Evolutionary conservation across 2,113 vertebrate genomes (phyloP), one percentile per base, ranked within the genome.

Genomic region (Collichthys lucidus): DNA sequence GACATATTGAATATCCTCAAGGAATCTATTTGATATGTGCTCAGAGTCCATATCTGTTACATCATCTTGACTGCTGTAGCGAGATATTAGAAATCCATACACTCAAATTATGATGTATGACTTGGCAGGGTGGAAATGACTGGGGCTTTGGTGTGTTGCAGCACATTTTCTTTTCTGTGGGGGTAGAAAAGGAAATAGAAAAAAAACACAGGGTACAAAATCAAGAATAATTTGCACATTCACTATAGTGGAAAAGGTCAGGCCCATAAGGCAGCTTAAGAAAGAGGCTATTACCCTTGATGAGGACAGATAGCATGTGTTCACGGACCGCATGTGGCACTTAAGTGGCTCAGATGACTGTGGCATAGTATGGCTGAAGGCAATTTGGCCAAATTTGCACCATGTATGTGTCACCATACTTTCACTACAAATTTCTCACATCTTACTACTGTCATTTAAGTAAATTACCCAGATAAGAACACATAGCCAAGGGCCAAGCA

Each of bases 11-110:
- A 89, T 90, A 82, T 91, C 84, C 79, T 78, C 47, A 59, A 85
- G 86, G 83, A 81, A 70, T 78, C 57, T 85, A 83, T 87, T 87
- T 89, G 78, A 90, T 90, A 84, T 88, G 80, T 88, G 88, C 89
- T 92, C 84, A 82, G 88, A 83, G 85, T 85, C 86, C 83, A 87
- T 91, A 88, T 91, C 88, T 89, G 86, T 88, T 90, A 89, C 90
- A 90, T 92, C 89, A 90, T 87, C 82, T 72, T 82, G 90, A 88
- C 83, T 83, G 88, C 86, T 91, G 88, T 92, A 90, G 85, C 90
- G 82, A 88, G 86, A 91, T 91, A 94, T 92, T 91, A 94, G 89
- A 93, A 92, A 94, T 92, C 92, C 80, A 94, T 94, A 92, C 88
- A 70, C 84, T 87, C 84, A 76, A 86, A 87, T 91, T 81, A 82